Conservation (phyloP, 1,140 invertebrate species). For the Aphelenchoides fujianensis region DNA sequence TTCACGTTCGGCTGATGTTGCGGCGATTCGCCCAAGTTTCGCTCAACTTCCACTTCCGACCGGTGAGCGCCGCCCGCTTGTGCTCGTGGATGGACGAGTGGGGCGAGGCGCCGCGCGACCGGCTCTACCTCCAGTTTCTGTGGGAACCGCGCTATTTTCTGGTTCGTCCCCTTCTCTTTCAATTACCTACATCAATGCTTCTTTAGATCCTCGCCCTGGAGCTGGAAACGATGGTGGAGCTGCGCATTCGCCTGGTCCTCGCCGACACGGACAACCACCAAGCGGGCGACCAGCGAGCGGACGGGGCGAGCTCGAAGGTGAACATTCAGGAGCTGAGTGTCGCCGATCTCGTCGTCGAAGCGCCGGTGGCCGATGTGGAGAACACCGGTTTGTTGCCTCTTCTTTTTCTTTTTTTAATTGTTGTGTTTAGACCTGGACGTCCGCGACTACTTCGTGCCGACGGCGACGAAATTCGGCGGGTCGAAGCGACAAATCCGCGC, state of each 20-base stretch:
- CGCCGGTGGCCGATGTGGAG: background rate
- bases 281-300: too few relatives aligned
- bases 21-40: background rate
- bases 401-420: background rate
- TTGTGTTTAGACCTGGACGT: too few relatives aligned
- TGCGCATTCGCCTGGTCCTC: background rate
- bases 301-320: too few relatives aligned
- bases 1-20: background rate
- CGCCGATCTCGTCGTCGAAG: background rate
- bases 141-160: background rate
- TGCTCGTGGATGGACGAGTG: background rate
- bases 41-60: constrained; percentile 4
- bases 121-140: constrained; percentile 2
- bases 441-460: background rate
- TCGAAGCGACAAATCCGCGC: background rate
- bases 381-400: background rate
- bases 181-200: constrained; percentile 5
- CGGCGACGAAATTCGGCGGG: background rate
- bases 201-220: constrained; percentile 2
- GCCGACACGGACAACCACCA: background rate
- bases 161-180: background rate
- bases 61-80: background rate
- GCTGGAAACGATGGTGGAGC: background rate
- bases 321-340: background rate
- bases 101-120: background rate